Base-by-base conservation (phyloP, 2,113 vertebrate species). In the Anguilla japonica region DNA sequence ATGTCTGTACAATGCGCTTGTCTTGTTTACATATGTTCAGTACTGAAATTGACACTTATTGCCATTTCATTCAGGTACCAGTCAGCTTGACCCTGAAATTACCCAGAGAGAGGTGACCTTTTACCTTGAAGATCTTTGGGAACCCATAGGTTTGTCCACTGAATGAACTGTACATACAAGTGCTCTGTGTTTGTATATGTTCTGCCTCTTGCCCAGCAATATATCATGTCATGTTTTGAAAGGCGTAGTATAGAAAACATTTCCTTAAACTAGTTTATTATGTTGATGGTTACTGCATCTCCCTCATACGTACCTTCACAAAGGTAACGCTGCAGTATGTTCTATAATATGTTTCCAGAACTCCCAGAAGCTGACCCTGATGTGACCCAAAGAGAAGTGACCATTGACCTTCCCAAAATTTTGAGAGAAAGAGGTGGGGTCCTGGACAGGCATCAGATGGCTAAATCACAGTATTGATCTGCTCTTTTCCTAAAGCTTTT, bases 61-160 rank as follows among this genome's bases (percentile, higher is more conserved):
- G 34, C 5, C 53, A 2, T 88, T 56, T 89, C 53, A 91, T 91
- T 80, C 81, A 94, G 93, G 81, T n/a, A 16, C 40, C 1, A 9
- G 79, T 11, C 2, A 0, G 60, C 60, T 26, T 3, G 60, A 67
- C 60, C 60, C 18, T 67, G 60, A 67, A 20, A 26, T 67, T 20
- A 67, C 60, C 60, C 60, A 67, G 22, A 81, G 15, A 87, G 80
- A 86, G 63, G 0, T 81, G 3, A 83, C 82, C n/a, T 60, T 83
- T 56, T 89, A 92, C 67, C 2, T 87, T 43, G 1, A 41, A 34
- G 88, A 90, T 0, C 0, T 91, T 16, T 29, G 53, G 67, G 83
- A 84, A 34, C 83, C 26, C 83, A 84, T 78, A 29, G 41, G 83
- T 84, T 39, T 75, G 41, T 75, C 22, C 39, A 34, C 40, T 43